Evolutionary conservation across 2,888 invertebrate genomes (phyloP).

Genomic region (Amphipyra tragopoginis): DNA sequence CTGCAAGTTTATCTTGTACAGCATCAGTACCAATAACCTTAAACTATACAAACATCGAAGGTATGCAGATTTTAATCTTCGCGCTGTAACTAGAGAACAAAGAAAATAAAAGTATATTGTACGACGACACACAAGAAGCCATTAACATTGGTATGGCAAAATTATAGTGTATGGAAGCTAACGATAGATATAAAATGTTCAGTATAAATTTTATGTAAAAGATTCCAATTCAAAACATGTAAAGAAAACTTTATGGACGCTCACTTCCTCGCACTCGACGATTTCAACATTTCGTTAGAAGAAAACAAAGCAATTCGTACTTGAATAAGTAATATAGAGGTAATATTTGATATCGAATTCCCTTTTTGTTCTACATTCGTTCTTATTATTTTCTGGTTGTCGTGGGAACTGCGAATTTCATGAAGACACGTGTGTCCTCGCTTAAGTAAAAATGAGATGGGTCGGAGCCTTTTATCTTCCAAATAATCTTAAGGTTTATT

Average conservation of each 20-base stretch:
- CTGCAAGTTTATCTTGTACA: slow-evolving; percentile 47
- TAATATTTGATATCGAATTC: slow-evolving; percentile 68
- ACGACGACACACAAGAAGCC: slow-evolving; percentile 37
- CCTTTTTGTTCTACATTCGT: slow-evolving; percentile 53
- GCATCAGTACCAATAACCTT: slow-evolving; percentile 56
- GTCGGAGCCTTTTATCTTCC: slow-evolving; percentile 36
- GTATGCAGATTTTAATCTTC: slow-evolving; percentile 58
- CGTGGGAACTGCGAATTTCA: slow-evolving; percentile 63
- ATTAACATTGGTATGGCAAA: slow-evolving; percentile 51
- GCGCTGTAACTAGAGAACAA: slow-evolving; percentile 58
- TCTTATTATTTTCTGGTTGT: slow-evolving; percentile 69
- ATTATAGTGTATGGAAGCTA: slow-evolving; percentile 41
- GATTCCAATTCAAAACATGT: slow-evolving; percentile 52
- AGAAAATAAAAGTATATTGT: slow-evolving; percentile 53
- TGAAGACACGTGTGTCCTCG: slow-evolving; percentile 52
- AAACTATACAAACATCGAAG: slow-evolving; percentile 53
- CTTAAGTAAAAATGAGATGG: slow-evolving; percentile 54
- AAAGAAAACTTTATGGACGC: slow-evolving; percentile 56
- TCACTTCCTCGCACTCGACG: slow-evolving; percentile 49
- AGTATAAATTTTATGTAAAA: slow-evolving; percentile 55
- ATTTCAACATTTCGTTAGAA: slow-evolving; percentile 60
- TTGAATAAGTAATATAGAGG: slow-evolving; percentile 67
- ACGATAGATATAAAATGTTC: slow-evolving; percentile 46
- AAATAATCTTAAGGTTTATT: slow-evolving; percentile 35
- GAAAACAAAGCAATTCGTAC: slow-evolving; percentile 70